These are phyloP conservation scores for Brachionus rotundiformis DNA, from an alignment of 1,140 invertebrate genomes.

Conservation along the genomic window DNA sequence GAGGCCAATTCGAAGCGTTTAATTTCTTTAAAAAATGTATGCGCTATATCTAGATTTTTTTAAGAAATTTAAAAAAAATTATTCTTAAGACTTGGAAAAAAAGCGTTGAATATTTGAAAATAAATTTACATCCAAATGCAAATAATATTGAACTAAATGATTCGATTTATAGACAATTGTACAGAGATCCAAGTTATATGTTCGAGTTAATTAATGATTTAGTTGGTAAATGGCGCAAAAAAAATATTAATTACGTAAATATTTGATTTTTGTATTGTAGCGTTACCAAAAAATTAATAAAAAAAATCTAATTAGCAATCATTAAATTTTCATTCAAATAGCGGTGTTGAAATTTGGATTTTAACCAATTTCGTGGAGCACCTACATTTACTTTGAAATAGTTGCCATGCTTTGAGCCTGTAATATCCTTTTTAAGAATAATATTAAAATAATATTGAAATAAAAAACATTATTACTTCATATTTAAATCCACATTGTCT, in stretches of 20 bases:
- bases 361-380: conserved; percentile 29
- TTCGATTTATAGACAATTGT: conserved; percentile 38
- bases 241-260: not conserved
- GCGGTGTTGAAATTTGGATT: conserved; percentile 35
- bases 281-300: not conserved
- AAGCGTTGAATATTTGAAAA: conserved; percentile 27
- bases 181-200: conserved; percentile 6
- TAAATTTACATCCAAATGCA: conserved; percentile 21
- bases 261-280: not conserved
- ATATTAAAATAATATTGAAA: too few relatives aligned
- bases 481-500: conserved; percentile 24
- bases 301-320: conserved; percentile 26
- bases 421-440: conserved; percentile 26
- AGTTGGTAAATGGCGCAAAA: conserved; percentile 23
- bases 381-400: conserved; percentile 40
- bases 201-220: conserved; percentile 25
- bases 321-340: conserved; percentile 20
- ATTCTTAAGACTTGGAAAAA: conserved; percentile 10
- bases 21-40: conserved; percentile 23
- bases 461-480: not conserved
- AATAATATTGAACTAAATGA: not conserved
- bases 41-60: too few relatives aligned
- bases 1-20: conserved; percentile 55
- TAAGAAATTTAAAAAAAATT: not conserved
- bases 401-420: not conserved